Evolutionary conservation across 2,113 vertebrate species (phyloP).

Genomic region (Tragelaphus strepsiceros): DNA sequence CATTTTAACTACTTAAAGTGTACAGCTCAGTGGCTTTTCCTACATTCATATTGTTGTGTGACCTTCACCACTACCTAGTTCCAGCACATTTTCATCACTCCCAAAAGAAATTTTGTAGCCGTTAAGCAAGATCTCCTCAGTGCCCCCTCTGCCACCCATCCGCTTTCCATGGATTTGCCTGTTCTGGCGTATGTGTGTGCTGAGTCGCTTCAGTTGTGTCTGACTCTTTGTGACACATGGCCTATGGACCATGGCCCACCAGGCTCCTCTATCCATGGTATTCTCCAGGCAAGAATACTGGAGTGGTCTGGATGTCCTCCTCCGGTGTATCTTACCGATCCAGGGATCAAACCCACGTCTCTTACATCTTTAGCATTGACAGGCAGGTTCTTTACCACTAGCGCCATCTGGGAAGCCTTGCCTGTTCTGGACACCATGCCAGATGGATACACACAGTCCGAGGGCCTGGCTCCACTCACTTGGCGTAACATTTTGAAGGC

Average conservation of each 20-base stretch:
- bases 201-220: neutral
- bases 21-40: neutral
- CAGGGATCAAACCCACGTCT: neutral
- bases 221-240: neutral
- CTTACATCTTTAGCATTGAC: neutral
- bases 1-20: neutral
- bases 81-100: neutral
- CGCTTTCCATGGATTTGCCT: neutral
- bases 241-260: neutral
- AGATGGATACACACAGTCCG: accelerated
- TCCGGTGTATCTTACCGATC: neutral
- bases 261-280: neutral
- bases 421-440: neutral
- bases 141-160: neutral
- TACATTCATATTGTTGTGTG: neutral
- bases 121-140: neutral
- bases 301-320: neutral
- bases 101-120: neutral
- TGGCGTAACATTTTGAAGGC: neutral
- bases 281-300: neutral
- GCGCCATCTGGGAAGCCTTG: neutral
- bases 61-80: neutral
- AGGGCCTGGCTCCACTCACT: neutral
- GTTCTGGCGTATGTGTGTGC: neutral
- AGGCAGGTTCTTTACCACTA: neutral